phyloP scores from a whole-genome alignment of 2,797 vertebrate species.

The Micrastur ruficollis region DNA sequence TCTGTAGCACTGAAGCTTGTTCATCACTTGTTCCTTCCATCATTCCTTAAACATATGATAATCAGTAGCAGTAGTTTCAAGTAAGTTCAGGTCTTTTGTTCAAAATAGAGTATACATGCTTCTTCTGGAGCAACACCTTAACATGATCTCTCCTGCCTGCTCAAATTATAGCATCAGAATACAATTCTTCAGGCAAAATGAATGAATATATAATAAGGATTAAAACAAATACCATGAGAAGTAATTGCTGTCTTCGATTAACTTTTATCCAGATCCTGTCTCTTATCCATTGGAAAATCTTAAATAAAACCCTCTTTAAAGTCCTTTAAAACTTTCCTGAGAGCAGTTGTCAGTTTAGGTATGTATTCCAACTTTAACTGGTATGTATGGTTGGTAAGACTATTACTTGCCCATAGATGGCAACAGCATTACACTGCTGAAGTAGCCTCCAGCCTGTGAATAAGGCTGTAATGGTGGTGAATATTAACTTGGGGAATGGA shows the following conservation, averaged over 20 bases:
- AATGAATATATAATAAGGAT: neutral
- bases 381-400: neutral
- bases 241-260: neutral
- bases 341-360: neutral
- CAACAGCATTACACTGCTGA: conserved; percentile 20
- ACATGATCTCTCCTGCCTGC: neutral
- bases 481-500: neutral
- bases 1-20: neutral
- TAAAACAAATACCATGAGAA: neutral
- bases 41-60: neutral
- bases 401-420: conserved; percentile 45
- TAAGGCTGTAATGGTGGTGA: neutral
- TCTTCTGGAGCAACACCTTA: neutral
- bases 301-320: neutral
- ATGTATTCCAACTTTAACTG: neutral
- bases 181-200: neutral
- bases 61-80: neutral
- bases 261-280: neutral
- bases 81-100: neutral
- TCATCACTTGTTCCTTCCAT: neutral
- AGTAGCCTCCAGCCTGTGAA: neutral
- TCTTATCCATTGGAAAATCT: neutral
- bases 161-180: neutral
- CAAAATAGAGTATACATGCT: neutral
- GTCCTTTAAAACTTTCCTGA: neutral